Base-by-base conservation (phyloP, 2,888 invertebrate genomes). In the Drosophila nr. fundita region DNA sequence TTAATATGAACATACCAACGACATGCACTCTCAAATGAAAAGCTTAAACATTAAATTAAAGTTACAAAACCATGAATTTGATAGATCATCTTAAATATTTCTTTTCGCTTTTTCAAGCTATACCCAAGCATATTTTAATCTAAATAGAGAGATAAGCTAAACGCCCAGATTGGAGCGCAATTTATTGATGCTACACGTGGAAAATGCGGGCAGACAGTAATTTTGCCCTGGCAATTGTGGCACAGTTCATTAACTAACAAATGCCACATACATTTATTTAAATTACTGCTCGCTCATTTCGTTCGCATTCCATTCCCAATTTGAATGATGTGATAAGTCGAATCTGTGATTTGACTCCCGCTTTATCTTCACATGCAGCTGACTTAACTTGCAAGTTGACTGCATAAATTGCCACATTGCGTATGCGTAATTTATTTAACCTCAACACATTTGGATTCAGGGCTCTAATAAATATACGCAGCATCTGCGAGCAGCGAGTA, bases 371-470 rank as follows among this genome's bases (percentile, higher is more conserved):
- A 54, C 61, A 48, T 76, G 64, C 76, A 76, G 72, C 53, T 65
- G 65, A 71, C 52, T 78, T 68, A 75, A 72, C 78, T 65, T 63
- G 64, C 58, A 59, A 68, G 72, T 57, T 58, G 68, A 45, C 69
- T 69, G 68, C 74, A 77, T 77, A 80, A 79, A 80, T 77, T 74
- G 66, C 77, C 76, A 68, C 69, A 72, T 81, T 73, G 79, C 81
- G 76, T 76, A 81, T 81, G 66, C 76, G 81, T 69, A 73, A 79
- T 81, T 72, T 80, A 57, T 80, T 77, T 72, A 45, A 62, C 71
- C 65, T 64, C 49, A 78, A 63, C 62, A 40, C 30, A 62, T 52
- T 70, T 53, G 61, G 27, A 55, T 61, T 48, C 63, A 27, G 52
- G 27, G 50, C 45, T 24, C 64, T 70, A 77, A 76, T 62, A 68